These are phyloP conservation scores for Nothocercus julius DNA, from an alignment of 2,113 vertebrate genomes.

Conservation along the genomic window DNA sequence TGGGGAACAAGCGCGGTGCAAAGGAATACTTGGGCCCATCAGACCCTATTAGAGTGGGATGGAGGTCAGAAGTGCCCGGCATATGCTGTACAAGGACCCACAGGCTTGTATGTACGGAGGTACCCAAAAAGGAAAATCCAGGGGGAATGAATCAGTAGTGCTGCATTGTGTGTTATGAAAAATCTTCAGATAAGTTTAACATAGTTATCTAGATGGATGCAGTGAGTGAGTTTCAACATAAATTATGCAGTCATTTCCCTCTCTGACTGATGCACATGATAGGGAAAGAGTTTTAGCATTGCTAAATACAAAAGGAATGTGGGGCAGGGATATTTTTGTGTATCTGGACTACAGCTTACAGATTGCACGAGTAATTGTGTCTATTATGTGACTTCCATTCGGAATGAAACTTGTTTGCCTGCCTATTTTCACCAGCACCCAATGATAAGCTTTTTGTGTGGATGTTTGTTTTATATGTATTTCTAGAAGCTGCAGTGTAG, in stretches of 20 bases:
- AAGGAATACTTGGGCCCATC: neutral
- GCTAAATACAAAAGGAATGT: neutral
- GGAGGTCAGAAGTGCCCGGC: neutral
- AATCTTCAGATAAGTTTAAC: neutral
- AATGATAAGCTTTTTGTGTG: neutral
- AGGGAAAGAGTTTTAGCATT: neutral
- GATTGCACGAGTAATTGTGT: neutral
- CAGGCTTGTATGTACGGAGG: neutral
- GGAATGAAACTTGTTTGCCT: neutral
- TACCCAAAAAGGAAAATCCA: neutral
- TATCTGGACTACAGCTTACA: neutral
- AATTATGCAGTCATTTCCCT: neutral
- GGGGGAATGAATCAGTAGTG: neutral
- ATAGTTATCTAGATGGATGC: constrained; percentile 1
- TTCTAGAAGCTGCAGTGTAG: neutral
- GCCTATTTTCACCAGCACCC: neutral
- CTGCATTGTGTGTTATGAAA: neutral
- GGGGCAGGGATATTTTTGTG: neutral
- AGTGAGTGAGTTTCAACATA: neutral
- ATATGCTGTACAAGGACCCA: neutral
- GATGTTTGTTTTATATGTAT: neutral
- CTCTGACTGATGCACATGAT: neutral
- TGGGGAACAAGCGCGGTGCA: neutral
- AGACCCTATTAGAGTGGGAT: neutral
- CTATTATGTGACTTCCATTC: neutral